Conservation (phyloP, 64 coral and sea anemone species). For the Catalaphyllia jardinei region DNA sequence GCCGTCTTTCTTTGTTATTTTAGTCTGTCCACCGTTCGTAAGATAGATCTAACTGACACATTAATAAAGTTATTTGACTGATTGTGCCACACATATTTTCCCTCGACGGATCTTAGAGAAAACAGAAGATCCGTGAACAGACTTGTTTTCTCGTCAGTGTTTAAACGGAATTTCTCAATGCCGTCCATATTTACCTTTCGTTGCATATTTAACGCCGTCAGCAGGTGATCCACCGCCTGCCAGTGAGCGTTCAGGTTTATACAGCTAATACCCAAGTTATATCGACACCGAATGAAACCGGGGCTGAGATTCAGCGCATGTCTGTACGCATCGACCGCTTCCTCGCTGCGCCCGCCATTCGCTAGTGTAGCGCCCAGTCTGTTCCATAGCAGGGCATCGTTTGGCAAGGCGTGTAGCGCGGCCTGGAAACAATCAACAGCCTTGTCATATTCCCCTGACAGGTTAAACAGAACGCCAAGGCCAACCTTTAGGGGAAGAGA, state of each 20-base stretch:
- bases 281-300: constrained; percentile 90
- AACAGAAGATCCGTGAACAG: too few species aligned
- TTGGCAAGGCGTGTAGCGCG: constrained; percentile 70
- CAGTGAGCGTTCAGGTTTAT: constrained; percentile 84
- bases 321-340: constrained; percentile 96
- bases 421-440: constrained; percentile 98
- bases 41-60: too few species aligned
- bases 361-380: constrained; percentile 95
- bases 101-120: too few species aligned
- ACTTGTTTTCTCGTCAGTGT: too few species aligned
- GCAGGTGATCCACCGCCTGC: constrained; percentile 86
- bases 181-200: constrained; percentile 43
- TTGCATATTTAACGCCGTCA: constrained; percentile 91
- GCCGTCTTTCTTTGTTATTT: too few species aligned
- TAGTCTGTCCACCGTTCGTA: too few species aligned
- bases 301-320: constrained; percentile 91
- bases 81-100: too few species aligned
- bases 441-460: constrained; percentile 97
- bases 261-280: constrained; percentile 98
- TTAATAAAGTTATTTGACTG: too few species aligned
- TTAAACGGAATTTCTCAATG: neutral
- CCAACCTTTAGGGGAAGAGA: constrained; percentile 62
- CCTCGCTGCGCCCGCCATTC: constrained; percentile 96
- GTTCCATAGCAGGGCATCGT: constrained; percentile 89
- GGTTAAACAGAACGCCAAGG: constrained; percentile 91